A percentile compares a stretch with the other conserved stretches of the same genome.
Evolutionary conservation across 2,797 vertebrate genomes (phyloP).

Genomic region (Protosalanx chinensis): DNA sequence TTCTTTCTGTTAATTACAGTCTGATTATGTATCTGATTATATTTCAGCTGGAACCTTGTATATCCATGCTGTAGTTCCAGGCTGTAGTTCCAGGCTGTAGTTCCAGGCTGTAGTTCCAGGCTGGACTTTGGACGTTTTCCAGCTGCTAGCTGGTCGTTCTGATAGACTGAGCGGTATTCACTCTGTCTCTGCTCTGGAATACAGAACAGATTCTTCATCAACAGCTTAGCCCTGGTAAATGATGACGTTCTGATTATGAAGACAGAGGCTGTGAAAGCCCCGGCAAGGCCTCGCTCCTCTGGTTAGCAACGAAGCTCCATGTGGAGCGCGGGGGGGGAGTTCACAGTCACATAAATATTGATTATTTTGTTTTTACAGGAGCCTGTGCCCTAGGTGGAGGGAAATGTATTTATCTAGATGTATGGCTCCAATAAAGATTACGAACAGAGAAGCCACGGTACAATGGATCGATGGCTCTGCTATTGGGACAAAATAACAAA

Average conservation of each 20-base stretch:
- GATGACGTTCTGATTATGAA: slow-evolving; percentile 13
- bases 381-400: slow-evolving; percentile 18
- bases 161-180: background rate
- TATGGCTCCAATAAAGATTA: slow-evolving; percentile 29
- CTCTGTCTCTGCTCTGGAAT: background rate
- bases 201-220: background rate
- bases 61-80: no score
- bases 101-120: no score
- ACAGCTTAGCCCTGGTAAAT: slow-evolving; percentile 8
- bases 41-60: no score
- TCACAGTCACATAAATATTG: slow-evolving; percentile 45
- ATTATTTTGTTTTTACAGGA: slow-evolving; percentile 31
- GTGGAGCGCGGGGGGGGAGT: slow-evolving; percentile 28
- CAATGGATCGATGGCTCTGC: slow-evolving; percentile 12
- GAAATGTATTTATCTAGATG: slow-evolving; percentile 36
- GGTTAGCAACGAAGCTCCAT: slow-evolving; percentile 22
- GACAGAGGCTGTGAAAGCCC: background rate
- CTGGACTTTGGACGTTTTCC: no score
- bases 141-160: background rate
- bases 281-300: slow-evolving; percentile 1
- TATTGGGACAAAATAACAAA: background rate
- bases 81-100: no score
- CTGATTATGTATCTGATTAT: no score
- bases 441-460: slow-evolving; percentile 15
- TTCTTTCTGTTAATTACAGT: no score